Evolutionary conservation across 1,140 invertebrate species (phyloP), one percentile per base, ranked within the genome.

Genomic region (Drosophila pallidifrons): DNA sequence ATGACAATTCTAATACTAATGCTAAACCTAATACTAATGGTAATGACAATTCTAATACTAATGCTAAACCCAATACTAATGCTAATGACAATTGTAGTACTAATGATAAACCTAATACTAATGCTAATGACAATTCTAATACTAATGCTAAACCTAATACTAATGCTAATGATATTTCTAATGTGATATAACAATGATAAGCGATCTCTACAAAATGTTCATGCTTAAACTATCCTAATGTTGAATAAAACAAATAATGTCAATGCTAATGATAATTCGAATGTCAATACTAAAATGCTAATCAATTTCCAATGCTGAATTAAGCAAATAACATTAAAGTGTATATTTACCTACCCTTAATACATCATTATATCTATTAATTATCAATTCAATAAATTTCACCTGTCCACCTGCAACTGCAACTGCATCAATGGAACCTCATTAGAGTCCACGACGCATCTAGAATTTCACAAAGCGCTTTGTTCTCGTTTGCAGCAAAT

Each of bases 401-500:
- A 68, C 47, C 64, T 73, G 70, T 30, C 8, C 11, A 11, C 11
- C 20, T 30, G 28, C 45, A 28, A 25, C 35, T 30, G 6, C 11
- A 11, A 15, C 20, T 30, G 28, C 45, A 28, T 35, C 35, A 59
- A 52, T 60, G 16, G 38, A 52, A 45, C 35, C 47, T 58, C 65
- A 54, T 73, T 59, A 51, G 43, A 15, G 38, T 28, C 47, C 7
- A 13, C n/a, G 55, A 20, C 28, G 10, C 55, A 25, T 45, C 57
- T 46, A 55, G 16, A 35, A 55, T 46, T 73, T 15, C 46, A 65
- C 30, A 30, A 35, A 41, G 3, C n/a, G 46, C 63, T 32, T 66
- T 66, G 63, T 66, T 65, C 49, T 20, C 54, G 2, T 10, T n/a
- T 46, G 11, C 30, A 67, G 43, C 43, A 0, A 16, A 30, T 60